Evolutionary conservation across 2,113 vertebrate species (phyloP).

Genomic region (Caranx ignobilis): DNA sequence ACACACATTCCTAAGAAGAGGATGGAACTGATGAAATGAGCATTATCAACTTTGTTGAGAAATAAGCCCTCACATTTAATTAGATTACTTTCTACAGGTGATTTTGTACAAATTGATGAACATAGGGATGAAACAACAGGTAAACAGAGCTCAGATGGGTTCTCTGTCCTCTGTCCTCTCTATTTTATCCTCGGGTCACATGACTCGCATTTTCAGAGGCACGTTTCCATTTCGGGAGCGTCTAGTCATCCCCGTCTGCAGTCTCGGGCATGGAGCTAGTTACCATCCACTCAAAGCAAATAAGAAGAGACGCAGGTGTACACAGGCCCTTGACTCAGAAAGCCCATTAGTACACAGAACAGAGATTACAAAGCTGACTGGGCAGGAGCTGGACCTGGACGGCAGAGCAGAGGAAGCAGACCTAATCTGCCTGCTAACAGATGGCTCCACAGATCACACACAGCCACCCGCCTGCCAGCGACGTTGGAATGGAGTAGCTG

Average conservation of each 20-base stretch:
- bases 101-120: too few species aligned
- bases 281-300: constrained; percentile 43
- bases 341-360: constrained; percentile 69
- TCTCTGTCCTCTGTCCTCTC: background rate
- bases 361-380: constrained; percentile 63
- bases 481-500: constrained; percentile 59
- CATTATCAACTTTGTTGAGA: background rate
- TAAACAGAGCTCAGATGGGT: background rate
- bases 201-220: constrained; percentile 3
- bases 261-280: constrained; percentile 20
- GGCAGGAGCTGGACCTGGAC: constrained; percentile 39
- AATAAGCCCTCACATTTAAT: background rate
- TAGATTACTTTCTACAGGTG: background rate
- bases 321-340: constrained; percentile 40
- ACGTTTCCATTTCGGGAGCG: constrained; percentile 19
- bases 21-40: background rate
- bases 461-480: constrained; percentile 64
- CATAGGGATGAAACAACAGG: constrained; percentile 1
- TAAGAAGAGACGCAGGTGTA: constrained; percentile 71
- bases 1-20: too few species aligned
- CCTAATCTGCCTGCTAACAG: constrained; percentile 74
- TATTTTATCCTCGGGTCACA: constrained; percentile 21
- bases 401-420: constrained; percentile 63
- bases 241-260: constrained; percentile 33
- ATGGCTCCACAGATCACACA: constrained; percentile 70